Percentiles rank a stretch among this genome's conserved stretches.
Evolutionary conservation across 2,888 invertebrate genomes (phyloP).

Genomic region (Tetanocera ferruginea): DNA sequence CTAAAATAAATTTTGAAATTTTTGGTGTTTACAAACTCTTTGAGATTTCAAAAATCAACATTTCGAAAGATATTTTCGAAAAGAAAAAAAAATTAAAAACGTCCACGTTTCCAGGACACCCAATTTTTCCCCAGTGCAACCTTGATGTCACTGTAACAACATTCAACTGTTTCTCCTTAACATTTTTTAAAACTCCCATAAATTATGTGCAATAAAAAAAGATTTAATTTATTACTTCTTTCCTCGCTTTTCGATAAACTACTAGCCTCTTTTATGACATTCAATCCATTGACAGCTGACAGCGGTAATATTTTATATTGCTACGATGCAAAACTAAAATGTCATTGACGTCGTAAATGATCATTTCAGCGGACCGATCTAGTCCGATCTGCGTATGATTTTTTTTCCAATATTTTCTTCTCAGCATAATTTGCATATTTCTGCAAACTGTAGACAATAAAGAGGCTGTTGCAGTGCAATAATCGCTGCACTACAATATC

Average conservation of each 20-base stretch:
- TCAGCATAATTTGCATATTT: background rate
- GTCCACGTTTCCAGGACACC: too few relatives aligned
- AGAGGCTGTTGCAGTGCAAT: background rate
- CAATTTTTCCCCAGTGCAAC: too few relatives aligned
- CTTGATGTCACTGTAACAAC: too few relatives aligned
- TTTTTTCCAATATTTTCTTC: background rate
- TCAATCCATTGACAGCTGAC: constrained; percentile 18
- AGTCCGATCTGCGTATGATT: constrained; percentile 14
- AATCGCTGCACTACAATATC: background rate
- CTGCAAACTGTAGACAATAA: background rate
- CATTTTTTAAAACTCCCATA: too few relatives aligned
- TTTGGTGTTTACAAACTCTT: too few relatives aligned
- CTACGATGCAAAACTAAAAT: constrained; percentile 7
- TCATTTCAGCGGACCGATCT: constrained; percentile 26
- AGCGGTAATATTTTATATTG: background rate
- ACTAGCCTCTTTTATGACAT: background rate
- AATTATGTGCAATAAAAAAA: too few relatives aligned
- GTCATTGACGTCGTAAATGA: constrained; percentile 36
- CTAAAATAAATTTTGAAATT: too few relatives aligned
- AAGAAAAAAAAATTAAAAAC: too few relatives aligned
- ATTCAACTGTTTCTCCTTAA: too few relatives aligned
- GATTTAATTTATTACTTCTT: constrained; percentile 19
- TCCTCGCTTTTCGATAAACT: constrained; percentile 12
- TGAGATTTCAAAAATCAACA: too few relatives aligned
- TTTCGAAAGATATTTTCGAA: too few relatives aligned